phyloP scores from a whole-genome alignment of 2,888 invertebrate genomes.

The Leptinotarsa haldemani region DNA sequence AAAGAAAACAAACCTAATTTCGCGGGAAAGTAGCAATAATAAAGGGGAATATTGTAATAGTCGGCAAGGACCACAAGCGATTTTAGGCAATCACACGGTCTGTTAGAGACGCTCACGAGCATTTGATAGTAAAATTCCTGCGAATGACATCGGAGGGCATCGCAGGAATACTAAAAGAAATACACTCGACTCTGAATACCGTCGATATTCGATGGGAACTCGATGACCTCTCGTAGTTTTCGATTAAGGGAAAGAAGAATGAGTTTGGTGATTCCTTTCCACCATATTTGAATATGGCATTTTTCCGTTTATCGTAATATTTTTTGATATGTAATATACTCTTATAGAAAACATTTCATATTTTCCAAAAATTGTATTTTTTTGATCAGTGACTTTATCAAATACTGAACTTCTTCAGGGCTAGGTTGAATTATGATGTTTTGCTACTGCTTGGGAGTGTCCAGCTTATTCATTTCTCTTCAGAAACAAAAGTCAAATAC shows the following conservation, averaged over 20 bases:
- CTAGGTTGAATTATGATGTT: no score
- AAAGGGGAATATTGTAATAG: slow-evolving; percentile 40
- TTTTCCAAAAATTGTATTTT: no score
- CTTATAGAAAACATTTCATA: no score
- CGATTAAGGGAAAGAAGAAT: background rate
- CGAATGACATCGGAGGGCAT: slow-evolving; percentile 62
- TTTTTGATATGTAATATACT: no score
- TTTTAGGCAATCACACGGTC: slow-evolving; percentile 65
- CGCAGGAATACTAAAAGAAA: slow-evolving; percentile 51
- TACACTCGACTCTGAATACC: slow-evolving; percentile 11
- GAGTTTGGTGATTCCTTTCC: background rate
- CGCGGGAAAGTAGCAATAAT: slow-evolving; percentile 39
- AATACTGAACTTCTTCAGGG: no score
- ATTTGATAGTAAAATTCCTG: slow-evolving; percentile 68
- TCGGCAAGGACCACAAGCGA: slow-evolving; percentile 58
- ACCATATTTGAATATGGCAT: background rate
- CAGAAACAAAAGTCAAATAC: no score
- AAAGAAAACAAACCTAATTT: slow-evolving; percentile 42
- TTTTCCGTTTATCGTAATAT: background rate
- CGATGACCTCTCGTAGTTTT: slow-evolving; percentile 6
- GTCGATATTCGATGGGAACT: slow-evolving; percentile 1
- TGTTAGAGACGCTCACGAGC: slow-evolving; percentile 61
- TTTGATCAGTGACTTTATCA: no score
- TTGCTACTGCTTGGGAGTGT: no score
- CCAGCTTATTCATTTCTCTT: no score